Percentiles rank a stretch among this genome's conserved stretches.
Evolutionary conservation across 2,797 vertebrate species (phyloP).

Genomic region (Botia almorhae): DNA sequence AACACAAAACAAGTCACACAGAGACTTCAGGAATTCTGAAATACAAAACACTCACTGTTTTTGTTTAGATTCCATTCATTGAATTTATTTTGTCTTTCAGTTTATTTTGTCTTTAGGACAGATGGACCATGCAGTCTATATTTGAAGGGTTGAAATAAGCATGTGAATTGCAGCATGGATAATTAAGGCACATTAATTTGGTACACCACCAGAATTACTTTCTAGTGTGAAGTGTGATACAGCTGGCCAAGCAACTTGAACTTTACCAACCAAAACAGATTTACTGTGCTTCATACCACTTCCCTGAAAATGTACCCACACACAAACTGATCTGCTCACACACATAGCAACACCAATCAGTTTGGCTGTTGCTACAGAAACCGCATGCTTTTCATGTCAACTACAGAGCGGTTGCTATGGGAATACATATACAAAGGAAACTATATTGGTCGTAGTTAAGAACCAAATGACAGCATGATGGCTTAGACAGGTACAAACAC

Average conservation of each 20-base stretch:
- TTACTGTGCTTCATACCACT: constrained; percentile 12
- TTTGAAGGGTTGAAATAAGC: constrained; percentile 3
- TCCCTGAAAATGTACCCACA: constrained; percentile 4
- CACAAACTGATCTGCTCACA: constrained; percentile 10
- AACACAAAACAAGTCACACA: constrained; percentile 74
- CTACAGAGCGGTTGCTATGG: constrained; percentile 91
- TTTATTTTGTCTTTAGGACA: neutral
- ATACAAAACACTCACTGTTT: neutral
- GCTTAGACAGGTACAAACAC: constrained; percentile 42
- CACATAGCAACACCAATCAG: constrained; percentile 73
- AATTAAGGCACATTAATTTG: neutral
- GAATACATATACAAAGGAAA: constrained; percentile 92
- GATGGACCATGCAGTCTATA: neutral
- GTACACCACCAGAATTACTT: neutral
- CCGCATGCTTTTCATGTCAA: constrained; percentile 96
- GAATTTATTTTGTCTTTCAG: too few species aligned
- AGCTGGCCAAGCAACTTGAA: constrained; percentile 2
- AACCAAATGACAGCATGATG: constrained; percentile 87
- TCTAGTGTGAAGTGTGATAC: constrained; percentile 3
- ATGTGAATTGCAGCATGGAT: neutral
- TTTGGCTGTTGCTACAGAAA: constrained; percentile 94
- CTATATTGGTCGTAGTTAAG: constrained; percentile 87
- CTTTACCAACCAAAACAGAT: constrained; percentile 17
- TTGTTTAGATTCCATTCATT: too few species aligned
- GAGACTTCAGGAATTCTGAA: constrained; percentile 65